These are phyloP conservation scores for Schizopygopsis malacanthus DNA, from an alignment of 2,797 vertebrate genomes.

Conservation along the genomic window DNA sequence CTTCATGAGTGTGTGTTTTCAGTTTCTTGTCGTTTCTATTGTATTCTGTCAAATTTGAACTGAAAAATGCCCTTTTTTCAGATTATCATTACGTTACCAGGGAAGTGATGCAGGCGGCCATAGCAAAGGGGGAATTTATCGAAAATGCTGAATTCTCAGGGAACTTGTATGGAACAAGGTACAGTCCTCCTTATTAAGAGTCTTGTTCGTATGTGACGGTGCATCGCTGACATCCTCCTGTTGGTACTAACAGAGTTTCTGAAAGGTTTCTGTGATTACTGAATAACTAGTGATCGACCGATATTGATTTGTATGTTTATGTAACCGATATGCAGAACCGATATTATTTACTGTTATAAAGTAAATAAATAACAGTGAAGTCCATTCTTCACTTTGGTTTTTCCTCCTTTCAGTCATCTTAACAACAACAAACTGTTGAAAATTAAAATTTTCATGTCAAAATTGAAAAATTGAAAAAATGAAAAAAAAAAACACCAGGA, in stretches of 20 bases:
- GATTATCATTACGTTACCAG: conserved; percentile 95
- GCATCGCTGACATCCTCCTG: not conserved
- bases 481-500: too few species aligned
- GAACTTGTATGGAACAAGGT: conserved; percentile 96
- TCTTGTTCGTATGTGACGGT: not conserved
- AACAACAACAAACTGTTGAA: too few species aligned
- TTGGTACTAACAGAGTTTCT: not conserved
- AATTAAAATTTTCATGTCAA: too few species aligned
- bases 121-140: conserved; percentile 87
- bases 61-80: conserved; percentile 56
- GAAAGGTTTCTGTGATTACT: not conserved
- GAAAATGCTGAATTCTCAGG: conserved; percentile 93
- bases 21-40: not conserved
- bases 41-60: not conserved
- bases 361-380: too few species aligned
- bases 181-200: not conserved
- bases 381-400: too few species aligned
- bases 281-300: not conserved
- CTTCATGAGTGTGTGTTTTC: not conserved
- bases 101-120: conserved; percentile 86
- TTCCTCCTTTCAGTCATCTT: too few species aligned
- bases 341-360: too few species aligned
- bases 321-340: too few species aligned
- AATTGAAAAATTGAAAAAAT: too few species aligned
- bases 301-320: too few species aligned